Base-by-base conservation (phyloP, 2,113 vertebrate species). In the Sisor rabdophorus region DNA sequence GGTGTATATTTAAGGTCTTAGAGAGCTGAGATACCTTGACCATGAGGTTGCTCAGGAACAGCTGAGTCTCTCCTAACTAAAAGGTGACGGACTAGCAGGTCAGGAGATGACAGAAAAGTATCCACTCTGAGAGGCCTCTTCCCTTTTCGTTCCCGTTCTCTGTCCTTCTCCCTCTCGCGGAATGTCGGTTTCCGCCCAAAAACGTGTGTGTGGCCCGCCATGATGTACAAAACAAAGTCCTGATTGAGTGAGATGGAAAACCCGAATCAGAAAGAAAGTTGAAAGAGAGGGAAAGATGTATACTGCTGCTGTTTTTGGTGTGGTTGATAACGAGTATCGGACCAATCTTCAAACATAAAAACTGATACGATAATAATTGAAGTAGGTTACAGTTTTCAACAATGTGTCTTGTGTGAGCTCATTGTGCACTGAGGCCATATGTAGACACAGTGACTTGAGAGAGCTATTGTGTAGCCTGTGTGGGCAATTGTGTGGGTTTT, bases 221-320 rank as follows among this genome's bases (percentile, higher is more conserved):
- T 95, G 82, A 95, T 94, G 64, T 97, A 95, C 86, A 97, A 90
- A 86, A 97, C 92, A 89, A 97, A 96, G 82, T 96, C 95, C 95
- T 97, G 84, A 52, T 85, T 71, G 78, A 79, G 84, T 71, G 77
- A 88, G 12, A 61, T 40, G 36, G 40, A 73, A 20, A 71, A 71
- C 79, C 36, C 78, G 58, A 52, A 40, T 44, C 44, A 72, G 10
- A 82, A 44, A 83, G 75, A 83, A 83, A 83, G 48, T 32, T 55
- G 56, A 63, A 44, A 61, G 47, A 47, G 24, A 70, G 63, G 74
- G 71, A 85, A 30, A 61, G 30, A 26, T 36, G 71, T 55, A 67
- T 86, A 85, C 84, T 86, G 88, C 89, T 87, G 86, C 87, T 85
- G 89, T 89, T 87, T 82, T 81, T 75, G 83, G 84, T 80, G 75